Base-by-base conservation (phyloP, 2,113 vertebrate species). In the Elachura formosa region DNA sequence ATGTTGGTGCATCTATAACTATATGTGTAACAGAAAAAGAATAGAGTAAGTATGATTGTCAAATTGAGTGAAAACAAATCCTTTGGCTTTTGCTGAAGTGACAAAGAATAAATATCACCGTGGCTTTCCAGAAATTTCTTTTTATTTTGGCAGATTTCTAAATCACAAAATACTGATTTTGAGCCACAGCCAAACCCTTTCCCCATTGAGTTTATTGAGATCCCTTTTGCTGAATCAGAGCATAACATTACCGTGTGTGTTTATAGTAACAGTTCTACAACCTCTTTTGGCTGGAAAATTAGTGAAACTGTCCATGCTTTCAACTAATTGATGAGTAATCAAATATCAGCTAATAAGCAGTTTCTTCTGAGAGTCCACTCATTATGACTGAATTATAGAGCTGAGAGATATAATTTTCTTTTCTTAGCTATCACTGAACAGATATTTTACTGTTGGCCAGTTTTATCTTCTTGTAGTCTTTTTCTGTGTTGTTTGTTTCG, bases 241-340 rank as follows among this genome's bases (percentile, higher is more conserved):
- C 28, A 22, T 19, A 77, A 63, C 25, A 17, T 71, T 58, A 8
- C 20, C 63, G 29, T 55, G 29, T 15, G 21, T 79, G 38, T 94
- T 91, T 83, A 59, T 84, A 22, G 18, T 83, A 83, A 62, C 46
- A 93, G 26, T 21, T 95, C 38, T 19, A 49, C 46, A 88, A 16
- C 13, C 6, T 8, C 16, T 88, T 82, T 69, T 76, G 87, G 41
- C 58, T 80, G 54, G 73, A 92, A 89, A 91, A 79, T 38, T 31
- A 76, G 34, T 85, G 62, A 77, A 94, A 80, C 19, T 73, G 46
- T 33, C 63, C 43, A 26, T 46, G 28, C 4, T 68, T 92, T 89
- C 87, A 43, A 75, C 69, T 92, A 93, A 95, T 48, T 84, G 56
- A 84, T 84, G 61, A 86, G 22, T 89, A 87, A 87, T 90, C 40